Evolutionary conservation across 1,140 invertebrate species (phyloP), one percentile per base, ranked within the genome.

Genomic region (Luehdorfia chinensis): DNA sequence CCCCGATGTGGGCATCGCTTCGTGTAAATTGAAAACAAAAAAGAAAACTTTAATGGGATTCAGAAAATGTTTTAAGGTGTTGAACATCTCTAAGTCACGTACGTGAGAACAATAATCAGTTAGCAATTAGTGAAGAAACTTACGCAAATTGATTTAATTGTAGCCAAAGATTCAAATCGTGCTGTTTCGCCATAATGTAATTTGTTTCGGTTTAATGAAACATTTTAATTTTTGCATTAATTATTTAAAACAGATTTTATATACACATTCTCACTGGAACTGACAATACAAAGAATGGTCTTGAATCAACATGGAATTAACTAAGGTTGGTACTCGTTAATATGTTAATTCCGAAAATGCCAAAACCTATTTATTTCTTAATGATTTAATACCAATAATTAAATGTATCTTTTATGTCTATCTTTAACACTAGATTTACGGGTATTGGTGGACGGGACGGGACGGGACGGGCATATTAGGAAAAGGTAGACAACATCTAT

Each of bases 231-330:
- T 43, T 43, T 12, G 11, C 37, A 15, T 13, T 43, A 43, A 43
- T 43, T 43, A 27, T 43, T 30, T 12, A 30, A 30, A 30, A 30
- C 30, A n/a, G n/a, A 30, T 43, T 43, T 43, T 27, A 28, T 18
- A 30, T 28, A 43, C 30, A 43, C 30, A 43, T 28, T 23, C n/a
- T n/a, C n/a, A n/a, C n/a, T n/a, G n/a, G n/a, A n/a, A n/a, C n/a
- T n/a, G n/a, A 12, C 27, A 43, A 25, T 43, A 8, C 8, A 11
- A 43, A 43, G 39, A 9, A 43, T 43, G 39, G 39, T 43, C 14
- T 30, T 43, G 39, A 23, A 14, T 16, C 9, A 43, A 15, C 16
- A 43, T 43, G 39, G 39, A 43, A 16, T 15, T 43, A 7, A 43
- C 8, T 16, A 43, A 43, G 39, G 39, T 43, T 15, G 13, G 37